Conservation (phyloP, 1,140 invertebrate genomes). For the Hylyphantes graminicola region DNA sequence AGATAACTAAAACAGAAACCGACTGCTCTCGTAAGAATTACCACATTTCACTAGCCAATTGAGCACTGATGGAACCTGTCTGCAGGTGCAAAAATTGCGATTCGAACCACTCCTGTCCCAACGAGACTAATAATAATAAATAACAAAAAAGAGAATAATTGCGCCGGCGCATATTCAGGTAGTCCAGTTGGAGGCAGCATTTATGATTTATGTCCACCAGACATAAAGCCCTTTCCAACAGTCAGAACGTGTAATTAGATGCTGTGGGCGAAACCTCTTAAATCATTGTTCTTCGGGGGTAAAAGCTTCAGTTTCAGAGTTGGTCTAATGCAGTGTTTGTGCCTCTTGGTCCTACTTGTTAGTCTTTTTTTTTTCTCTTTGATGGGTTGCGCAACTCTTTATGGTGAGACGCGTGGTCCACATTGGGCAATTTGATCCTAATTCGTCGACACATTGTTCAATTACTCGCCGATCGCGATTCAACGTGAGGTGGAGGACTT, state of each 20-base stretch:
- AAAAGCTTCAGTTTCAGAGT: neutral
- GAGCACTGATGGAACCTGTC: too few species aligned
- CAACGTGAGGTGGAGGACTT: neutral
- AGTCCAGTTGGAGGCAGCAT: slow-evolving; percentile 43
- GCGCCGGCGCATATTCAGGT: slow-evolving; percentile 46
- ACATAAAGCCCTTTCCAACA: slow-evolving; percentile 50
- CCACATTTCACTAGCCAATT: too few species aligned
- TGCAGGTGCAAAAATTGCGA: too few species aligned
- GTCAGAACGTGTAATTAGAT: slow-evolving; percentile 56
- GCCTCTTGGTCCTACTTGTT: neutral
- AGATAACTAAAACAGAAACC: too few species aligned
- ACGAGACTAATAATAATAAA: too few species aligned
- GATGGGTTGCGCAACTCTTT: slow-evolving; percentile 9
- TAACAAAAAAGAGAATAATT: slow-evolving; percentile 14
- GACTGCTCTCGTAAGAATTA: too few species aligned
- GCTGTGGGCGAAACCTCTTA: slow-evolving; percentile 44
- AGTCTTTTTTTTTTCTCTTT: neutral
- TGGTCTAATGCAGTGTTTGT: slow-evolving; percentile 20
- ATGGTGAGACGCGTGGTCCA: slow-evolving; percentile 15
- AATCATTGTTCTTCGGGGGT: slow-evolving; percentile 46
- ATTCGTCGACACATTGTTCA: slow-evolving; percentile 12
- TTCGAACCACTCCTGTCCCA: too few species aligned
- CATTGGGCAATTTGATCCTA: slow-evolving; percentile 16
- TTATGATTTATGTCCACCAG: slow-evolving; percentile 49
- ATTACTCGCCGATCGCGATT: slow-evolving; percentile 13